phyloP scores from a whole-genome alignment of 2,888 invertebrate genomes.

The Zootermopsis nevadensis region DNA sequence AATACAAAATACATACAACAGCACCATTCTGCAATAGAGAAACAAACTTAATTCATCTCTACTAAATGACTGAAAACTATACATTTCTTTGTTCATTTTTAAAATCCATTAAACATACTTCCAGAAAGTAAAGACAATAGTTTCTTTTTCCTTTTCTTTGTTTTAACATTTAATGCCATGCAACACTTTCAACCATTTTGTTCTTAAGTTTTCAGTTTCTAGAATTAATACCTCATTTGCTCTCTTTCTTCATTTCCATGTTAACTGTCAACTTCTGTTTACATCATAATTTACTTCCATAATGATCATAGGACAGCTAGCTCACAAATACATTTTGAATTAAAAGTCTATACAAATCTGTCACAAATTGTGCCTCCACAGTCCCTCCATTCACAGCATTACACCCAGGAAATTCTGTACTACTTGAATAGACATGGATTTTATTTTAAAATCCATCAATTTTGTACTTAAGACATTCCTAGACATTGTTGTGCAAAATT shows the following conservation, averaged over 20 bases:
- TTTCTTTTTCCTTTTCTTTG: not conserved
- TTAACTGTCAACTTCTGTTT: not conserved
- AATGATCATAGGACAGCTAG: not conserved
- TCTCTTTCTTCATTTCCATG: not conserved
- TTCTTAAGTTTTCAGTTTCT: not conserved
- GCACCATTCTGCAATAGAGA: conserved; percentile 40
- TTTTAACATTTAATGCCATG: not conserved
- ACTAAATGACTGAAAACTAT: not conserved
- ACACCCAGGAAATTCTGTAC: not conserved
- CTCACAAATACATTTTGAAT: conserved; percentile 7
- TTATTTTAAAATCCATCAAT: too few species aligned
- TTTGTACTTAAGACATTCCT: too few species aligned
- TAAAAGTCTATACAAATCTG: not conserved
- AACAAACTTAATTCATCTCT: conserved; percentile 31
- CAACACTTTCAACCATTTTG: conserved; percentile 11
- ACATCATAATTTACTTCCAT: not conserved
- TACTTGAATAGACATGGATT: too few species aligned
- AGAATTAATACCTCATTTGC: not conserved
- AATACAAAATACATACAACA: conserved; percentile 39
- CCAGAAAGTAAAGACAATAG: conserved; percentile 18
- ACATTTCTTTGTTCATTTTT: not conserved
- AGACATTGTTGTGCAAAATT: too few species aligned
- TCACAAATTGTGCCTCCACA: not conserved
- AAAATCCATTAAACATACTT: not conserved
- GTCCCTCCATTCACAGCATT: not conserved